Evolutionary conservation across 2,113 vertebrate genomes (phyloP).

Genomic region (Dipodomys stephensi): DNA sequence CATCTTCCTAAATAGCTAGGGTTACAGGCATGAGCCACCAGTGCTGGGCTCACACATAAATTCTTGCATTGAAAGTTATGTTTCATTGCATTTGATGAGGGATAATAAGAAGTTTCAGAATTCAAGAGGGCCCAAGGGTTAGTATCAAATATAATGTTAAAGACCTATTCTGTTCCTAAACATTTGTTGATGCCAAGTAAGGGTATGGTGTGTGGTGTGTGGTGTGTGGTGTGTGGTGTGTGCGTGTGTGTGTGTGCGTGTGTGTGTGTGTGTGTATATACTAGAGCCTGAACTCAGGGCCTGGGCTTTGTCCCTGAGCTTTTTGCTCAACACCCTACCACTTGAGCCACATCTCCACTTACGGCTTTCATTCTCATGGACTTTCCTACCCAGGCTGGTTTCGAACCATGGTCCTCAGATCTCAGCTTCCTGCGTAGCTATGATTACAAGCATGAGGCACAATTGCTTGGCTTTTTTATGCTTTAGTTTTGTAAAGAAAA

Average conservation of each 20-base stretch:
- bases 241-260: neutral
- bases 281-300: no score
- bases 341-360: no score
- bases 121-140: slow-evolving; percentile 3
- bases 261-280: no score
- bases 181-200: neutral
- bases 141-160: neutral
- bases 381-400: no score
- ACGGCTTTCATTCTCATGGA: no score
- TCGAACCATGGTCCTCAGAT: no score
- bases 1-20: no score
- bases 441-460: no score
- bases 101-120: slow-evolving; percentile 48
- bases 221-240: neutral
- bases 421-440: no score
- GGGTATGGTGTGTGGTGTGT: neutral
- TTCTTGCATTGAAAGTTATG: slow-evolving; percentile 21
- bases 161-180: slow-evolving; percentile 36
- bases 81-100: slow-evolving; percentile 50
- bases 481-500: slow-evolving; percentile 19
- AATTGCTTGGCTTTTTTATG: neutral
- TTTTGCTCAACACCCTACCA: no score
- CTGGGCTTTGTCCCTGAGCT: no score
- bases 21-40: no score
- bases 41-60: neutral